Percentiles rank a stretch among this genome's conserved stretches.
Evolutionary conservation across 2,888 invertebrate genomes (phyloP).

Genomic region (Nomada fabriciana): DNA sequence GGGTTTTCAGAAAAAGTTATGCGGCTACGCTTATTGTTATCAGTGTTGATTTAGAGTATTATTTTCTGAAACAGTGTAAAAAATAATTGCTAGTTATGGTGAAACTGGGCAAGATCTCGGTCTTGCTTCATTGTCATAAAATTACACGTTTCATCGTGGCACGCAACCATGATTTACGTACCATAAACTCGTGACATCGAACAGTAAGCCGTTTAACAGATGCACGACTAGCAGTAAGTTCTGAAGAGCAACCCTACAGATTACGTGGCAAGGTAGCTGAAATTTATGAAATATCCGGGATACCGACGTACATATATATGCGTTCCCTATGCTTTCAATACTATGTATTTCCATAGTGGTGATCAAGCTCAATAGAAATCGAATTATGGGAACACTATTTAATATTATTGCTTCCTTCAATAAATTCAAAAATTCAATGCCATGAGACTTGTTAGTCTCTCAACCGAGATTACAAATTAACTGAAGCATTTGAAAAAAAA

Average conservation of each 20-base stretch:
- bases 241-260: constrained; percentile 1
- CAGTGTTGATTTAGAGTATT: no score
- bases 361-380: no score
- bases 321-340: neutral
- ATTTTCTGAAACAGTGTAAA: neutral
- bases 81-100: constrained; percentile 1
- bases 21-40: no score
- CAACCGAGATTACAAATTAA: no score
- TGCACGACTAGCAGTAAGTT: neutral
- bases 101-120: neutral
- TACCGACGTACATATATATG: neutral
- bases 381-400: no score
- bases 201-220: constrained; percentile 5
- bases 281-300: neutral
- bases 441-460: no score
- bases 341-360: no score
- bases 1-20: no score
- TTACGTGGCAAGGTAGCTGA: neutral
- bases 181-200: constrained; percentile 10
- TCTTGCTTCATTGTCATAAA: constrained; percentile 3
- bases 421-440: no score
- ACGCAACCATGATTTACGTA: neutral
- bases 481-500: no score
- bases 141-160: neutral
- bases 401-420: no score